Percentiles rank a stretch among this genome's conserved stretches.
These are phyloP conservation scores for Lepisosteus oculatus DNA, from an alignment of 2,113 vertebrate genomes.

Conservation along the genomic window DNA sequence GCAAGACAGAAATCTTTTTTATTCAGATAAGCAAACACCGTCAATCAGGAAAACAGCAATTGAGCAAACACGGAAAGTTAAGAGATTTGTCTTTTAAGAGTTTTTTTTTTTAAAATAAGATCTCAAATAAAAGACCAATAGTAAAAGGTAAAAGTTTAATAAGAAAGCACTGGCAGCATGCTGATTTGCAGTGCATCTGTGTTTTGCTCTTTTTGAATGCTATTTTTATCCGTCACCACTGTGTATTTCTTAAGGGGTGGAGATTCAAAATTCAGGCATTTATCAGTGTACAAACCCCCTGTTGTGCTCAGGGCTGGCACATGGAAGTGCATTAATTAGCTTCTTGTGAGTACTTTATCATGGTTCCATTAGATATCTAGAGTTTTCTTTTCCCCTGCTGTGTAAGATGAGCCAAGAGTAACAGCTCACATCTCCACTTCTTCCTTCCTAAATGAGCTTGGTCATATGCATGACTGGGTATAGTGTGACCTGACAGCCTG, in stretches of 20 bases:
- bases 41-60: no score
- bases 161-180: constrained; percentile 26
- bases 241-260: neutral
- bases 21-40: no score
- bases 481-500: constrained; percentile 41
- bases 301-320: no score
- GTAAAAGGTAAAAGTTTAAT: constrained; percentile 28
- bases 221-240: neutral
- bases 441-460: constrained; percentile 20
- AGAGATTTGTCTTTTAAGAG: no score
- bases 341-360: no score
- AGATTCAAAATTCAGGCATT: neutral
- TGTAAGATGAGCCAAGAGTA: constrained; percentile 11
- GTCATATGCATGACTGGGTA: constrained; percentile 34
- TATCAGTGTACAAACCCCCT: no score
- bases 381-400: neutral
- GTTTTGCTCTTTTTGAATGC: neutral
- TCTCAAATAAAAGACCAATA: constrained; percentile 19
- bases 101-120: neutral
- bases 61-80: no score
- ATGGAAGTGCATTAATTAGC: no score
- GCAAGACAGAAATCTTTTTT: no score
- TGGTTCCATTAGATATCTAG: no score
- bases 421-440: constrained; percentile 15
- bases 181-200: neutral